phyloP scores from a whole-genome alignment of 35 echinoderm and acorn worm genomes.

The Heliocidaris erythrogramma region DNA sequence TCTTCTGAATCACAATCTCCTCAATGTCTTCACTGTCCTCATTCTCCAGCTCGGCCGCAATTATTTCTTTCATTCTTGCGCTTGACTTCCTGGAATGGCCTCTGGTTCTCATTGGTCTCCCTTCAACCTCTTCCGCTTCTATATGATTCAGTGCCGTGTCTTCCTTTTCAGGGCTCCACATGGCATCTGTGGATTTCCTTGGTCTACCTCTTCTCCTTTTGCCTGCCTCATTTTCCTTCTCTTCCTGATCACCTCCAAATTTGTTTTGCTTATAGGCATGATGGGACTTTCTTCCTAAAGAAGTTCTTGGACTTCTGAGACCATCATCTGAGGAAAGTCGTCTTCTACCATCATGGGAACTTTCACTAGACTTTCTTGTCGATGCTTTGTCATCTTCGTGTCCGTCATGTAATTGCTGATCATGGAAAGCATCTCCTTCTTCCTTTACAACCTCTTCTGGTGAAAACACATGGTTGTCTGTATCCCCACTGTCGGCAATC shows the following conservation, averaged over 20 bases:
- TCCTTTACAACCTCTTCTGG: background rate
- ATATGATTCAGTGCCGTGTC: background rate
- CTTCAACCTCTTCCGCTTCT: background rate
- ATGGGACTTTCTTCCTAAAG: background rate
- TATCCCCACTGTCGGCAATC: conserved; percentile 53
- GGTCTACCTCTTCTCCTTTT: background rate
- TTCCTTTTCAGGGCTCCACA: background rate
- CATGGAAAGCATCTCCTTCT: background rate
- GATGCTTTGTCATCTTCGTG: background rate
- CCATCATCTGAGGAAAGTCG: background rate
- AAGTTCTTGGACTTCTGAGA: background rate
- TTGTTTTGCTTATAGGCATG: background rate
- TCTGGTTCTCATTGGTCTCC: conserved; percentile 7
- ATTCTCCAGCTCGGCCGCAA: background rate
- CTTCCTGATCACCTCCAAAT: conserved; percentile 14
- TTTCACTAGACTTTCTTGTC: background rate
- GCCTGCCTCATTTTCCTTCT: conserved; percentile 13
- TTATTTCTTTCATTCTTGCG: background rate
- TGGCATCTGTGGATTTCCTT: background rate
- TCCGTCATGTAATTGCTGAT: background rate
- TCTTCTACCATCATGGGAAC: background rate
- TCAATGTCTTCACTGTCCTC: background rate
- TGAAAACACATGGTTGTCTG: background rate
- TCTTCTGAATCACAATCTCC: background rate
- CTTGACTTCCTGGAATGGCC: conserved; percentile 1